A percentile compares a stretch with the other conserved stretches of the same genome.
Evolutionary conservation across 2,888 invertebrate genomes (phyloP).

Genomic region (Elmis aenea): DNA sequence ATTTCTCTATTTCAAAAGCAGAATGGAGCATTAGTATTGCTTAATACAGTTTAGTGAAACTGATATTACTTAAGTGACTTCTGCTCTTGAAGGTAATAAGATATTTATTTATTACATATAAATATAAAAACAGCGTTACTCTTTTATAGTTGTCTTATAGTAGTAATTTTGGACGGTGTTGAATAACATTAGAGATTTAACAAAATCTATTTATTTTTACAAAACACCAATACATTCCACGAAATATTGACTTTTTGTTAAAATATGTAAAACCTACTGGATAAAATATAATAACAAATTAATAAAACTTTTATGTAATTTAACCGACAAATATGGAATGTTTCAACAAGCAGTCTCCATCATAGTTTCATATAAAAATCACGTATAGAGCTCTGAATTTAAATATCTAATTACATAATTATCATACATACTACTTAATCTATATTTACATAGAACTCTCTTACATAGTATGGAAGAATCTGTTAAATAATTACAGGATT

Average conservation of each 20-base stretch:
- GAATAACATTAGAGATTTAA: conserved; percentile 7
- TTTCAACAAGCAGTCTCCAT: conserved; percentile 31
- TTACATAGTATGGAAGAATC: conserved; percentile 21
- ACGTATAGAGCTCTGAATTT: conserved; percentile 10
- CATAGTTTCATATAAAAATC: conserved; percentile 20
- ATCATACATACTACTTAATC: conserved; percentile 30
- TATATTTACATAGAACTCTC: conserved; percentile 37
- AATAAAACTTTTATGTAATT: conserved; percentile 40
- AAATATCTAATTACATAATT: conserved; percentile 11
- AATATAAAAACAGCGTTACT: background rate
- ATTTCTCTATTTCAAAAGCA: too few relatives aligned
- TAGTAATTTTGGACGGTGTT: conserved; percentile 11
- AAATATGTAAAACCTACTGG: conserved; percentile 2
- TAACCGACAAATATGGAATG: conserved; percentile 33
- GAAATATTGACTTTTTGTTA: conserved; percentile 1
- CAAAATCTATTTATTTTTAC: conserved; percentile 1
- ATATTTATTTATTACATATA: too few relatives aligned
- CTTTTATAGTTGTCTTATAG: background rate
- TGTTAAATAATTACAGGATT: conserved; percentile 1
- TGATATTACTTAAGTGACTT: too few relatives aligned
- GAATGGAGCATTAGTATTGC: too few relatives aligned
- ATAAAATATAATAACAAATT: conserved; percentile 10
- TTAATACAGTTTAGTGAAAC: too few relatives aligned
- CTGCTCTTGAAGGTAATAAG: too few relatives aligned
- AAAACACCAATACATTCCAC: conserved; percentile 4